Evolutionary conservation across 2,797 vertebrate species (phyloP), one percentile per base, ranked within the genome.

Genomic region (Anas georgica): DNA sequence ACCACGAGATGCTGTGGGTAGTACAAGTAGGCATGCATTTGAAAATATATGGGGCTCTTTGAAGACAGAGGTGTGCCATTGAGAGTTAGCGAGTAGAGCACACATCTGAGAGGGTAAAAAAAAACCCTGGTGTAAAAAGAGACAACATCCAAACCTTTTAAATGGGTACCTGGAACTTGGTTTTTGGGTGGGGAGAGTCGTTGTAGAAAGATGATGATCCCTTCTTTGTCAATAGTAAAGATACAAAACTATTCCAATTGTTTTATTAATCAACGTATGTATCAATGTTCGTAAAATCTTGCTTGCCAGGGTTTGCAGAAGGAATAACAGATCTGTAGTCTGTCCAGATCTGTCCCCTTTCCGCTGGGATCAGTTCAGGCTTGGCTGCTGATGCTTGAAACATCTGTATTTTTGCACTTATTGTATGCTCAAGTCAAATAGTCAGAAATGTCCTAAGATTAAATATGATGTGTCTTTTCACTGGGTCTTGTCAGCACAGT

Each of bases 41-140:
- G 31, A 59, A 70, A 63, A 86, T 45, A 35, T 20, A 39, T 0
- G 2, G 20, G 20, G 4, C 0, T 0, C 10, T 63, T 17, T 83
- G 48, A 17, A 64, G 35, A 48, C 59, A 46, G 54, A 50, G 26
- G 23, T 48, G 2, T 5, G 1, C 62, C 20, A 5, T 2, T 59
- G 68, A 39, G 76, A 55, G 17, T 33, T 37, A 46, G 13, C 8
- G 17, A 72, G 21, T 50, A 35, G 43, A 83, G 59, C 9, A 17
- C 10, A 6, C 7, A n/a, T 54, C 26, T 48, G 67, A 55, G 33
- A 28, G 25, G 50, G 50, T 14, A 12, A 22, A 33, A 54, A 54
- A 59, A 13, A 68, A 35, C 12, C 7, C 8, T 29, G 8, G 5
- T 33, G 26, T 52, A 41, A 46, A 52, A 84, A 68, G 6, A 35